Conservation (phyloP, 2,888 invertebrate species). For the Polydrusus cervinus region DNA sequence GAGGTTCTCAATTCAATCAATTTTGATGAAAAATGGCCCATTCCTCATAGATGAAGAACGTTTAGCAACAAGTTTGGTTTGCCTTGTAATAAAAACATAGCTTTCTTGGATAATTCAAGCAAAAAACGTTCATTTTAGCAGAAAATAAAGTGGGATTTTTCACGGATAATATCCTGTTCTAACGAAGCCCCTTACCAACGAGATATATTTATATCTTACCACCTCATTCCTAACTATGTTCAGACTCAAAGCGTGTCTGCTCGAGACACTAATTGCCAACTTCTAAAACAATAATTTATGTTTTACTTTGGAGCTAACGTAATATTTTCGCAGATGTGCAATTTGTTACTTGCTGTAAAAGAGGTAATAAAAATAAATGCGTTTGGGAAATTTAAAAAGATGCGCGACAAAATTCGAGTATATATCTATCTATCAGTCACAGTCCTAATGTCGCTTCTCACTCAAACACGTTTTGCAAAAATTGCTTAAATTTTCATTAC, state of each 20-base stretch:
- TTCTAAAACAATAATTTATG: conserved; percentile 52
- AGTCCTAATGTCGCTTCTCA: too few species aligned
- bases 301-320: conserved; percentile 27
- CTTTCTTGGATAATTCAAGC: too few species aligned
- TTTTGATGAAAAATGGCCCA: too few species aligned
- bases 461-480: too few species aligned
- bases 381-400: conserved; percentile 1
- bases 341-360: conserved; percentile 38
- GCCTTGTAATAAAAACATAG: too few species aligned
- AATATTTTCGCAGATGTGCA: conserved; percentile 34
- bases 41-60: too few species aligned
- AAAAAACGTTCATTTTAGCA: conserved; percentile 1
- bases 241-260: conserved; percentile 50
- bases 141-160: conserved; percentile 34
- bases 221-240: conserved; percentile 46
- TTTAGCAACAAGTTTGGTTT: too few species aligned
- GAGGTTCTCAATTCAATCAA: too few species aligned
- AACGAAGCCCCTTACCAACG: conserved; percentile 49
- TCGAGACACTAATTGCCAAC: conserved; percentile 52
- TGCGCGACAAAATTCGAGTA: background rate
- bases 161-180: conserved; percentile 39
- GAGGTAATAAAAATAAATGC: conserved; percentile 18
- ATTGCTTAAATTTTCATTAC: too few species aligned
- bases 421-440: too few species aligned
- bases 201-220: conserved; percentile 51